A percentile compares a stretch with the other conserved stretches of the same genome.
Evolutionary conservation across 2,797 vertebrate genomes (phyloP).

Genomic region (Onychomys leucogaster): DNA sequence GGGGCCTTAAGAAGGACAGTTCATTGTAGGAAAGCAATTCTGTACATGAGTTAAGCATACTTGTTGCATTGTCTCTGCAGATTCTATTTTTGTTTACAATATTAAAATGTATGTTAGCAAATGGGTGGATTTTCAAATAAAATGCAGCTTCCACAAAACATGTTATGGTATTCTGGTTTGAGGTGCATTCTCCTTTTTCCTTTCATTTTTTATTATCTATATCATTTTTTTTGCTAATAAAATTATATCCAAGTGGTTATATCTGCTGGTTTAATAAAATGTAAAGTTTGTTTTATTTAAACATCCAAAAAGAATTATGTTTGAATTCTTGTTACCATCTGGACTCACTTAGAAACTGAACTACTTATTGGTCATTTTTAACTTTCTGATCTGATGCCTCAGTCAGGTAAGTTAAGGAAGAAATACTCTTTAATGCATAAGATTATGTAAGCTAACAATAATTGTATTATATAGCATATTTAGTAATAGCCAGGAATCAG

Average conservation of each 20-base stretch:
- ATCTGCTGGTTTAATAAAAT: conserved; percentile 86
- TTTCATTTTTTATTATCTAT: conserved; percentile 67
- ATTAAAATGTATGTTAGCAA: conserved; percentile 97
- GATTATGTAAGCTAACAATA: conserved; percentile 54
- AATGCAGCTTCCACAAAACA: conserved; percentile 96
- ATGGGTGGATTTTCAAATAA: conserved; percentile 99
- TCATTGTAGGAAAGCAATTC: conserved; percentile 96
- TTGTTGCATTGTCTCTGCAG: conserved; percentile 97
- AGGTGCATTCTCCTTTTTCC: conserved; percentile 77
- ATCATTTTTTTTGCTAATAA: conserved; percentile 77
- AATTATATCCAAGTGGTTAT: conserved; percentile 78
- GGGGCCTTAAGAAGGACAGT: conserved; percentile 91
- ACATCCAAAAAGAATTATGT: conserved; percentile 60
- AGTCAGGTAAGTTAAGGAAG: conserved; percentile 71
- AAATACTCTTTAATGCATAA: conserved; percentile 52
- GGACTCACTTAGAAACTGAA: conserved; percentile 42
- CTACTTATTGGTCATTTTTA: conserved; percentile 42
- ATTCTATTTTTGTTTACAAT: conserved; percentile 99
- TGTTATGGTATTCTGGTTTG: conserved; percentile 87
- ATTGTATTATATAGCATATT: conserved; percentile 40
- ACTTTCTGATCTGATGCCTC: conserved; percentile 65
- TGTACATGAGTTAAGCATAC: conserved; percentile 96
- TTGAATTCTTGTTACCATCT: conserved; percentile 61
- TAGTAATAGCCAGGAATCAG: conserved; percentile 37
- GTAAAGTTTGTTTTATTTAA: conserved; percentile 78